Evolutionary conservation across 2,797 vertebrate species (phyloP).

Genomic region (Tachyglossus aculeatus): DNA sequence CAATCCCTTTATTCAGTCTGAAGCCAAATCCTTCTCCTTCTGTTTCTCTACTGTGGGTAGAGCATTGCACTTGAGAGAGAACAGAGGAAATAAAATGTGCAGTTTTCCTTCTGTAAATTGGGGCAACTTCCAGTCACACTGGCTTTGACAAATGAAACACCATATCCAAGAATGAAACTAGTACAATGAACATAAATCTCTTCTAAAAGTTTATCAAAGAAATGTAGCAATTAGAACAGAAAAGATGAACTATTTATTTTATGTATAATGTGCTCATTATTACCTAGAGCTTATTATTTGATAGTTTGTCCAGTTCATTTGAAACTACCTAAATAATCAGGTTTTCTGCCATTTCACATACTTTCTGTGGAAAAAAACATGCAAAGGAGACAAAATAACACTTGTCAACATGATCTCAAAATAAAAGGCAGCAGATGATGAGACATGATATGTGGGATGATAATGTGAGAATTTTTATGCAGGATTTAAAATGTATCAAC

Average conservation of each 20-base stretch:
- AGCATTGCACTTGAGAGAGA: no score
- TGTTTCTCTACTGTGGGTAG: no score
- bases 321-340: conserved; percentile 8
- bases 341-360: conserved; percentile 1
- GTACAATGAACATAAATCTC: no score
- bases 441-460: background rate
- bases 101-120: no score
- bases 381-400: conserved; percentile 15
- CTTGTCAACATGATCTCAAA: conserved; percentile 19
- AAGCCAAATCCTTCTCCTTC: no score
- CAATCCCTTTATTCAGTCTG: no score
- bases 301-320: conserved; percentile 23
- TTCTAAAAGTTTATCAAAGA: background rate
- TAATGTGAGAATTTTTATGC: background rate
- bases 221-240: conserved; percentile 18
- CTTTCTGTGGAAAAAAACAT: background rate
- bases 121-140: no score
- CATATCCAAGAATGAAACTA: no score
- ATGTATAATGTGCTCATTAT: background rate
- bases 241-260: background rate
- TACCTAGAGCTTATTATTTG: background rate
- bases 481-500: background rate
- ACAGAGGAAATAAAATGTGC: no score
- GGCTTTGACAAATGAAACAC: no score
- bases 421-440: conserved; percentile 41